phyloP scores from a whole-genome alignment of 2,113 vertebrate genomes.

The Morone chrysops region DNA sequence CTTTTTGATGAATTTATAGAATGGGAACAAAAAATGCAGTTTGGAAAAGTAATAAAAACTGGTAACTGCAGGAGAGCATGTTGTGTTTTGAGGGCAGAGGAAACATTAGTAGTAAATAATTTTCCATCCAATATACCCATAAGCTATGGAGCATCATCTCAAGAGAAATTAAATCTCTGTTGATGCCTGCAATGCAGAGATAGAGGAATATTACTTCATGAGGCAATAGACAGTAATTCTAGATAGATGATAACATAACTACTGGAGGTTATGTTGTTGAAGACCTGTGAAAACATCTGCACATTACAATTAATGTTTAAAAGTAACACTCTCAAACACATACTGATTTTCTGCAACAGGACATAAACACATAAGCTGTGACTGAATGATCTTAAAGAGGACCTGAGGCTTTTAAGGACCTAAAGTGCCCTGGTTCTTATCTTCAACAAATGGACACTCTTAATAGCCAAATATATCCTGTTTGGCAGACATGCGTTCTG shows the following conservation, averaged over 20 bases:
- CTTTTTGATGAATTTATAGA: conserved; percentile 41
- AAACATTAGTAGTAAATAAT: conserved; percentile 58
- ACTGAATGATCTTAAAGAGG: conserved; percentile 24
- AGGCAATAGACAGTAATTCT: conserved; percentile 24
- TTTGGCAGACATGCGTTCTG: not conserved
- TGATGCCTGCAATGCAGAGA: conserved; percentile 57
- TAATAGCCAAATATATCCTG: conserved; percentile 12
- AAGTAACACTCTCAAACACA: conserved; percentile 6
- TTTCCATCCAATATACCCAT: conserved; percentile 53
- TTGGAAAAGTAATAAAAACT: conserved; percentile 61
- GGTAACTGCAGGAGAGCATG: conserved; percentile 16
- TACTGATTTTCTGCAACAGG: conserved; percentile 5
- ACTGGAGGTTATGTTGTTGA: conserved; percentile 2
- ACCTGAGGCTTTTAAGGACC: conserved; percentile 18
- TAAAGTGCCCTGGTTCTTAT: not conserved
- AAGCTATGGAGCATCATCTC: conserved; percentile 39
- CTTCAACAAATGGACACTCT: not conserved
- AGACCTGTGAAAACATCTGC: conserved; percentile 26
- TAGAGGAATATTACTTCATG: conserved; percentile 44
- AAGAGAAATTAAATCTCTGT: conserved; percentile 64
- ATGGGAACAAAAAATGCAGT: conserved; percentile 28
- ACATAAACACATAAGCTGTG: conserved; percentile 15
- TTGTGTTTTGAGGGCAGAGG: conserved; percentile 37
- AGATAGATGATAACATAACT: conserved; percentile 19
- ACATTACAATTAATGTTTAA: conserved; percentile 31